These are phyloP conservation scores for Zaprionus africanus DNA, from an alignment of 1,140 invertebrate genomes.

Conservation along the genomic window DNA sequence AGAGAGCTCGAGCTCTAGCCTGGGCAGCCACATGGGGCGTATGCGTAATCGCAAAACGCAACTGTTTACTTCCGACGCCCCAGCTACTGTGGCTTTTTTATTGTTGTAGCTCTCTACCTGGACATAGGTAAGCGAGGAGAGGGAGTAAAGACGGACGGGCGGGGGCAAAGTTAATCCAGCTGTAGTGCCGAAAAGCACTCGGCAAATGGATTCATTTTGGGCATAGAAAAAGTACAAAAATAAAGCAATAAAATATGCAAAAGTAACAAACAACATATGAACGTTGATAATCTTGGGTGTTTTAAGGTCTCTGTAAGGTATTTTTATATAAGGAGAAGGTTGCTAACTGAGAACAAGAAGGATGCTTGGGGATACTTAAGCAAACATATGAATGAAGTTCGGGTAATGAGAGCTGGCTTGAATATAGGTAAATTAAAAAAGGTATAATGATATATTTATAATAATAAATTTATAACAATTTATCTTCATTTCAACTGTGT, in stretches of 20 bases:
- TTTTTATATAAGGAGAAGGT: no score
- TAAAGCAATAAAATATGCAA: background rate
- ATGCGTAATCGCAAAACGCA: constrained; percentile 64
- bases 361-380: no score
- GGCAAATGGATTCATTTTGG: background rate
- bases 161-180: background rate
- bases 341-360: no score
- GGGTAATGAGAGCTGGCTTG: no score
- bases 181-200: constrained; percentile 6
- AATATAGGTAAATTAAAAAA: no score
- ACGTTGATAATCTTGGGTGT: background rate
- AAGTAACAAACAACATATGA: background rate
- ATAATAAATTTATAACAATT: no score
- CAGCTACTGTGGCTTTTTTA: constrained; percentile 6
- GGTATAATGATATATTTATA: no score
- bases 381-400: no score
- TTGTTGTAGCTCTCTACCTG: constrained; percentile 7
- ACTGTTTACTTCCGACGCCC: constrained; percentile 33
- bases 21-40: constrained; percentile 43
- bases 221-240: background rate
- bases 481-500: no score
- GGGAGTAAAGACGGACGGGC: no score
- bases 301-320: background rate
- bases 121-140: background rate
- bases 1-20: background rate